These are phyloP conservation scores for Eulemur coronatus DNA, from an alignment of 2,797 vertebrate species.

Conservation along the genomic window DNA sequence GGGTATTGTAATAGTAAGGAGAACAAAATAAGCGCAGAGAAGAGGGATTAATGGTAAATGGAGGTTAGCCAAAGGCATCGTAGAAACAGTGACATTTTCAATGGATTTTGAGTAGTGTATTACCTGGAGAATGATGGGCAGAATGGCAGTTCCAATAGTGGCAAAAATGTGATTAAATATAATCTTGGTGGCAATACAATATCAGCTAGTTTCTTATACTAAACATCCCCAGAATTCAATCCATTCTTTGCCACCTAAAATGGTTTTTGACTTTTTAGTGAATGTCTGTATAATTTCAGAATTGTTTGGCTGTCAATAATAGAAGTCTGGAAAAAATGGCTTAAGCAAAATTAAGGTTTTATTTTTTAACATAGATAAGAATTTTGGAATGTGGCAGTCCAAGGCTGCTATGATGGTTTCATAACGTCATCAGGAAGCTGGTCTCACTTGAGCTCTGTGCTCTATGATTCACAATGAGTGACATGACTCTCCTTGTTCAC, in stretches of 20 bases:
- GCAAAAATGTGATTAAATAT: not conserved
- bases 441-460: not conserved
- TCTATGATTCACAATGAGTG: not conserved
- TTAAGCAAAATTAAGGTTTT: not conserved
- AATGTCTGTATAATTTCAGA: not conserved
- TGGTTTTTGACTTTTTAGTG: not conserved
- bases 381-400: not conserved
- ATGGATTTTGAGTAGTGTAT: not conserved
- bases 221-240: not conserved
- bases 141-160: not conserved
- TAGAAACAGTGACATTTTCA: no score
- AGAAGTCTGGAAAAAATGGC: not conserved
- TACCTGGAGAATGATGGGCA: not conserved
- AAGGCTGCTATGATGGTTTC: not conserved
- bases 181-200: not conserved
- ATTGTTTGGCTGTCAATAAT: not conserved
- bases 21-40: not conserved
- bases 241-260: not conserved
- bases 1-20: not conserved
- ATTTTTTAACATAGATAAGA: not conserved
- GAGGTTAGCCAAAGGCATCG: not conserved
- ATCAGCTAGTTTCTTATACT: not conserved
- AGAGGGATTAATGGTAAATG: not conserved
- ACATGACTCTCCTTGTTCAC: not conserved
- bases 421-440: not conserved